phyloP scores from a whole-genome alignment of 2,797 vertebrate species.

The Chaunax sp. region DNA sequence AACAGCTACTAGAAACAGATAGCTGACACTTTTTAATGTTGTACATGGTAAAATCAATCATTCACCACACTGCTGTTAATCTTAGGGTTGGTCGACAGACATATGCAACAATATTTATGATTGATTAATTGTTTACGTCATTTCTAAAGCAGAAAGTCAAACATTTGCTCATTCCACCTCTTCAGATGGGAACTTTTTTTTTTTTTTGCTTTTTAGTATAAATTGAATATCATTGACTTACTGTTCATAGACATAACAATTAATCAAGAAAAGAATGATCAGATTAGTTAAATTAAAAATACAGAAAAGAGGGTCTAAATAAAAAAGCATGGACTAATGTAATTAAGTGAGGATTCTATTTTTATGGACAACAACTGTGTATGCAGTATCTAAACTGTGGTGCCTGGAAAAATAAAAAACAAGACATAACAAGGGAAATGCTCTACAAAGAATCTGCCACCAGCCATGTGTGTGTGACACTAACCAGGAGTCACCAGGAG shows the following conservation, averaged over 20 bases:
- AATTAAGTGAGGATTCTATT: neutral
- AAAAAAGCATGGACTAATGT: neutral
- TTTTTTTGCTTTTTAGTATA: too few relatives aligned
- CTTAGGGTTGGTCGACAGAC: too few relatives aligned
- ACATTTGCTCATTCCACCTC: too few relatives aligned
- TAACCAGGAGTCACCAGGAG: constrained; percentile 4
- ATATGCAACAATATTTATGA: too few relatives aligned
- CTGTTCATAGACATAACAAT: neutral
- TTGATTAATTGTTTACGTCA: too few relatives aligned
- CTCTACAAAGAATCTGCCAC: neutral
- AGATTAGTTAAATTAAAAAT: too few relatives aligned
- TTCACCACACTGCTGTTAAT: neutral
- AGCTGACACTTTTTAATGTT: neutral
- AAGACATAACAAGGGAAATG: neutral
- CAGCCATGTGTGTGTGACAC: too few relatives aligned
- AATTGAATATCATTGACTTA: too few relatives aligned
- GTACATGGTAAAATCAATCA: too few relatives aligned
- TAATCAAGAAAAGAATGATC: neutral
- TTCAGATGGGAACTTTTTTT: too few relatives aligned
- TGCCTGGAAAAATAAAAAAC: neutral
- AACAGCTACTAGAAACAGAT: accelerated
- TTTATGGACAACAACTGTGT: neutral
- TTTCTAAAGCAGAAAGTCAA: too few relatives aligned
- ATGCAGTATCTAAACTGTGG: neutral
- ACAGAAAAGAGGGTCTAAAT: neutral